phyloP scores from a whole-genome alignment of 2,797 vertebrate species.

The Siniperca obscura region DNA sequence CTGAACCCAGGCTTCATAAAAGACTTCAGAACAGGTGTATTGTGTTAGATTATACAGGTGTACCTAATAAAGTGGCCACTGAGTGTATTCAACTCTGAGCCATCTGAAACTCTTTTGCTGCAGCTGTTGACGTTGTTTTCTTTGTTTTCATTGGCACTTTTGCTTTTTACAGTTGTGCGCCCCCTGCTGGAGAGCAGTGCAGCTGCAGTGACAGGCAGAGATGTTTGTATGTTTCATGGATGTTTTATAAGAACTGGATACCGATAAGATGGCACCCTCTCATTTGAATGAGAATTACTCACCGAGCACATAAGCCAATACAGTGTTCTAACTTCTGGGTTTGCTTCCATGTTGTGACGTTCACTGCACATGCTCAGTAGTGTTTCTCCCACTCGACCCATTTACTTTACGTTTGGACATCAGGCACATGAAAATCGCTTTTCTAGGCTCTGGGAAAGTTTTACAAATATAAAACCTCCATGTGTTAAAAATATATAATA shows the following conservation, averaged over 20 bases:
- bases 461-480: not conserved
- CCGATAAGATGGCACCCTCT: not conserved
- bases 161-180: not conserved
- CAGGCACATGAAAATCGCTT: not conserved
- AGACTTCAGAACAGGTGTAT: too few relatives aligned
- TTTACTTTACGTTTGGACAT: not conserved
- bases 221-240: constrained; percentile 17
- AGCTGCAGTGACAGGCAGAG: not conserved
- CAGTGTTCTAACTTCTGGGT: too few relatives aligned
- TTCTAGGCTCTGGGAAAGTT: not conserved
- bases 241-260: constrained; percentile 27
- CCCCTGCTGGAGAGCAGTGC: constrained; percentile 24
- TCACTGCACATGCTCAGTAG: not conserved
- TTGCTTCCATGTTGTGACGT: too few relatives aligned
- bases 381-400: not conserved
- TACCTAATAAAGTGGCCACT: constrained; percentile 15
- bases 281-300: not conserved
- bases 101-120: constrained; percentile 1
- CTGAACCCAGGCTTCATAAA: not conserved
- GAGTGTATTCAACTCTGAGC: not conserved
- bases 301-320: too few relatives aligned
- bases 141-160: not conserved
- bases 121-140: constrained; percentile 7
- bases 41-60: not conserved
- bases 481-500: not conserved